These are phyloP conservation scores for Melinaea marsaeus DNA, from an alignment of 2,888 invertebrate genomes.

Conservation along the genomic window DNA sequence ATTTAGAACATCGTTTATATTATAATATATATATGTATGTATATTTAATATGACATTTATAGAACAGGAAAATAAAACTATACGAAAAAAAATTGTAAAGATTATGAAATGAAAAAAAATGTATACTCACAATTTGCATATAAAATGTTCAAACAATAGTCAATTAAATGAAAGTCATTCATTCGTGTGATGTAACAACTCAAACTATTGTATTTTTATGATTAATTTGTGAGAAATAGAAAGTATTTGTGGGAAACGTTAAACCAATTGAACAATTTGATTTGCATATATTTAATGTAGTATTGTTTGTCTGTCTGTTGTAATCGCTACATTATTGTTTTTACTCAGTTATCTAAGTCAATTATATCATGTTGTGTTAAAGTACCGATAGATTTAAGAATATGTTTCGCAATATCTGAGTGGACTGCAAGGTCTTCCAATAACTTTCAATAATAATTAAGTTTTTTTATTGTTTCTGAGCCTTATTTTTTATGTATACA, in stretches of 20 bases:
- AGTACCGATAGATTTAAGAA: too few species aligned
- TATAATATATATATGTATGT: too few species aligned
- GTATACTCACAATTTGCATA: neutral
- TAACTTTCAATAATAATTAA: too few species aligned
- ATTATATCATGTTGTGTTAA: too few species aligned
- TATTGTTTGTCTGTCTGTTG: neutral
- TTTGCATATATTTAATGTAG: neutral
- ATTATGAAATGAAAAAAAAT: neutral
- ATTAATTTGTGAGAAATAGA: slow-evolving; percentile 26
- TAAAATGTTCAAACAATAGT: slow-evolving; percentile 15
- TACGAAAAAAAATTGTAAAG: neutral
- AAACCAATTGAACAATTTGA: neutral
- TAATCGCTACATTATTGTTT: neutral
- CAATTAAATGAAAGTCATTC: slow-evolving; percentile 19
- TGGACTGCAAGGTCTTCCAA: too few species aligned
- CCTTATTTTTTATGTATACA: too few species aligned
- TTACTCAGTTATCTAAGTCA: neutral
- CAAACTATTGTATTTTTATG: slow-evolving; percentile 24
- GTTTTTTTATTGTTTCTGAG: too few species aligned
- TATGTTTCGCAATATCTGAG: too few species aligned
- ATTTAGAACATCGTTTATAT: neutral
- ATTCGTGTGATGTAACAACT: neutral
- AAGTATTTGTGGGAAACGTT: slow-evolving; percentile 19
- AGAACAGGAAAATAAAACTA: too few species aligned
- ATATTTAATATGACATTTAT: too few species aligned